phyloP scores from a whole-genome alignment of 2,888 invertebrate species.

The Tubiluchus corallicola region DNA sequence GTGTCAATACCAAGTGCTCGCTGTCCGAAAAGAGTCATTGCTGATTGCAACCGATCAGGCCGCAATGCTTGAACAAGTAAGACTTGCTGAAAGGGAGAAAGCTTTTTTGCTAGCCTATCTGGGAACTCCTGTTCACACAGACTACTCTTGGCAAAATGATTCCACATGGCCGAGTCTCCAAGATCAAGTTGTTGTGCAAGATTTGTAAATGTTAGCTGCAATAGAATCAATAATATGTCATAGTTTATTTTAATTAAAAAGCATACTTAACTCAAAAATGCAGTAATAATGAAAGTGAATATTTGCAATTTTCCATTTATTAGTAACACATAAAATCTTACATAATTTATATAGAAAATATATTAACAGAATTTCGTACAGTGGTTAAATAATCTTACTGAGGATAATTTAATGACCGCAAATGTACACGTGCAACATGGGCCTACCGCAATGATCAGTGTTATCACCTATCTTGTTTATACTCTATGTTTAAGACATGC shows the following conservation, averaged over 20 bases:
- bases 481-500: no score
- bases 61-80: constrained; percentile 56
- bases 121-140: constrained; percentile 45
- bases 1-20: constrained; percentile 31
- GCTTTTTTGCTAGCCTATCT: constrained; percentile 32
- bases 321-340: no score
- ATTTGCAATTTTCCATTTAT: no score
- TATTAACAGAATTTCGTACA: no score
- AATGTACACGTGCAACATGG: no score
- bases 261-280: not conserved
- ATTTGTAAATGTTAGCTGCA: constrained; percentile 39
- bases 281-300: not conserved
- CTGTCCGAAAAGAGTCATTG: constrained; percentile 50
- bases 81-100: constrained; percentile 59
- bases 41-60: constrained; percentile 60
- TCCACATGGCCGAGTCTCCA: constrained; percentile 45
- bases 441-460: no score
- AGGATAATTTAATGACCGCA: no score
- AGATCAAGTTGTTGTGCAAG: constrained; percentile 43
- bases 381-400: no score
- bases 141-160: constrained; percentile 41
- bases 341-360: no score
- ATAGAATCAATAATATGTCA: constrained; percentile 8
- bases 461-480: no score
- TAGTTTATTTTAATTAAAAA: not conserved